These are phyloP conservation scores for Himalopsyche tibetana DNA, from an alignment of 2,888 invertebrate species.

Conservation along the genomic window DNA sequence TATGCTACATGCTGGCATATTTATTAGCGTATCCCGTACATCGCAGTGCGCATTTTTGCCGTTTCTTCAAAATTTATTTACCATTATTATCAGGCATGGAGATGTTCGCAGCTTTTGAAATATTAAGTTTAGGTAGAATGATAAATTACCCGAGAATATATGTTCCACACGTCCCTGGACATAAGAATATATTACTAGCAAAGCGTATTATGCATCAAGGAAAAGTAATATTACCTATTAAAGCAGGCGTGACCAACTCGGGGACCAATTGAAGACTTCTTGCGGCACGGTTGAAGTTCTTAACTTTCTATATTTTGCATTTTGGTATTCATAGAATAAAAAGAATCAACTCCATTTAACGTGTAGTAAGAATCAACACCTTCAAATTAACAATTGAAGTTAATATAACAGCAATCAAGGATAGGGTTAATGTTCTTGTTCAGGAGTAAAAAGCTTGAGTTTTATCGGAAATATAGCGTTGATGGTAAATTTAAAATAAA, in stretches of 20 bases:
- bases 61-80: constrained; percentile 52
- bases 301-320: too few species aligned
- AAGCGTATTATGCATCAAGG: not conserved
- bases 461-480: too few species aligned
- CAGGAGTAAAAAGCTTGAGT: too few species aligned
- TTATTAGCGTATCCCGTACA: not conserved
- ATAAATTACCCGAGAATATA: constrained; percentile 59
- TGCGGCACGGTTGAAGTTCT: too few species aligned
- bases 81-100: constrained; percentile 55
- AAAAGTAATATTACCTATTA: not conserved
- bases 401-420: too few species aligned
- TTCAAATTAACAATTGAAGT: too few species aligned
- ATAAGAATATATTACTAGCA: constrained; percentile 25
- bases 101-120: constrained; percentile 54
- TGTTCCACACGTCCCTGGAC: constrained; percentile 45
- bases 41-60: constrained; percentile 27
- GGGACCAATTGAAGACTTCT: too few species aligned
- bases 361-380: too few species aligned
- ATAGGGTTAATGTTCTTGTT: too few species aligned
- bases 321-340: too few species aligned
- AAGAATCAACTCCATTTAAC: too few species aligned
- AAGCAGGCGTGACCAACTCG: not conserved
- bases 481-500: too few species aligned
- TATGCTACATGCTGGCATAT: not conserved
- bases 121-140: constrained; percentile 62